A percentile compares a stretch with the other conserved stretches of the same genome.
Conservation (phyloP, 92 coral and sea anemone species). For the Galaxea fascicularis region DNA sequence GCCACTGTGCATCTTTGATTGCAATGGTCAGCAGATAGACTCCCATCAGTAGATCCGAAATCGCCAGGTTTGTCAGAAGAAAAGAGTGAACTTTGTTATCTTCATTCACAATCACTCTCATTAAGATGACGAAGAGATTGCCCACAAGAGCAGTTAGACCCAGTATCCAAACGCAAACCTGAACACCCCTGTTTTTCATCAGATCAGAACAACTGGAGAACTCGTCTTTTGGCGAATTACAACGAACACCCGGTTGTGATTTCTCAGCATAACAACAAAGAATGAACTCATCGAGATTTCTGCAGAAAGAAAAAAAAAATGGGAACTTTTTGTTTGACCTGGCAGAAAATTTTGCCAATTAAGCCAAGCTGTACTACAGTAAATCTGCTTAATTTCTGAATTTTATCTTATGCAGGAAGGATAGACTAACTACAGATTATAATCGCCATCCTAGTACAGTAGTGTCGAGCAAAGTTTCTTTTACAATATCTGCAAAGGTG, state of each 20-base stretch:
- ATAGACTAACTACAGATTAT: no score
- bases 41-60: slow-evolving; percentile 78
- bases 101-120: slow-evolving; percentile 44
- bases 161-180: slow-evolving; percentile 75
- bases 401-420: no score
- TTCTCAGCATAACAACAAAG: slow-evolving; percentile 82
- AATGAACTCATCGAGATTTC: slow-evolving; percentile 75
- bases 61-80: slow-evolving; percentile 71
- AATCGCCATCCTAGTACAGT: no score
- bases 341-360: no score
- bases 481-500: no score
- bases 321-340: no score
- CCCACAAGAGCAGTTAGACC: slow-evolving; percentile 73
- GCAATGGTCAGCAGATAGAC: slow-evolving; percentile 70
- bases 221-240: slow-evolving; percentile 60
- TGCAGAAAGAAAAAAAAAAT: not conserved
- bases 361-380: no score
- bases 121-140: slow-evolving; percentile 61
- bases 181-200: slow-evolving; percentile 63
- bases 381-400: no score
- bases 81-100: slow-evolving; percentile 73
- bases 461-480: no score
- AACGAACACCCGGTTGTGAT: slow-evolving; percentile 3
- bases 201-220: slow-evolving; percentile 82
- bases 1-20: slow-evolving; percentile 60